phyloP scores from a whole-genome alignment of 2,888 invertebrate species.

The Pycnomerus fuliginosus region DNA sequence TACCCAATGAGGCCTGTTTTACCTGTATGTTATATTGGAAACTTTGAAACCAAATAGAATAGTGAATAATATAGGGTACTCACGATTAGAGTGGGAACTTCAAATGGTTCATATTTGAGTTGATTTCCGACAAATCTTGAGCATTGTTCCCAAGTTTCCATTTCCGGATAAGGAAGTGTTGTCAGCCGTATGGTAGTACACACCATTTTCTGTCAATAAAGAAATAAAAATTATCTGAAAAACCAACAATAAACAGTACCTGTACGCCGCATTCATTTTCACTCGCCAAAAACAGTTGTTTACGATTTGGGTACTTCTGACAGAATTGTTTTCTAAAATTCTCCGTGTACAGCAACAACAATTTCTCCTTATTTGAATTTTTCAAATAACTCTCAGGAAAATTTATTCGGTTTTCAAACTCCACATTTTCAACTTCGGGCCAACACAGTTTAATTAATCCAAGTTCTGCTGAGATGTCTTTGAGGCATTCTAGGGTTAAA shows the following conservation, averaged over 20 bases:
- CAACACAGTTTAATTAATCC: constrained; percentile 66
- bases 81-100: constrained; percentile 66
- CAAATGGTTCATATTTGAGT: constrained; percentile 71
- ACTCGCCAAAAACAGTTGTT: constrained; percentile 67
- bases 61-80: constrained; percentile 51
- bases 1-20: no score
- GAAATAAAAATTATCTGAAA: constrained; percentile 8
- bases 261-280: constrained; percentile 77
- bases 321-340: constrained; percentile 74
- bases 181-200: constrained; percentile 81
- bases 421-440: constrained; percentile 59
- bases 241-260: constrained; percentile 58
- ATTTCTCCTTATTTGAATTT: constrained; percentile 68
- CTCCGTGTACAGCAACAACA: constrained; percentile 72
- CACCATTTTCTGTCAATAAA: constrained; percentile 79
- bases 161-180: constrained; percentile 67
- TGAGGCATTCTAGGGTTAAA: constrained; percentile 57
- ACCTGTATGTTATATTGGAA: no score
- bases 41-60: no score
- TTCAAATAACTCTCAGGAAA: constrained; percentile 67
- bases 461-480: constrained; percentile 60
- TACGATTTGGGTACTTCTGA: constrained; percentile 59
- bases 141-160: constrained; percentile 71
- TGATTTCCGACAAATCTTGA: constrained; percentile 76
- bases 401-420: constrained; percentile 60